phyloP scores from a whole-genome alignment of 2,797 vertebrate species.

The Smutsia gigantea region DNA sequence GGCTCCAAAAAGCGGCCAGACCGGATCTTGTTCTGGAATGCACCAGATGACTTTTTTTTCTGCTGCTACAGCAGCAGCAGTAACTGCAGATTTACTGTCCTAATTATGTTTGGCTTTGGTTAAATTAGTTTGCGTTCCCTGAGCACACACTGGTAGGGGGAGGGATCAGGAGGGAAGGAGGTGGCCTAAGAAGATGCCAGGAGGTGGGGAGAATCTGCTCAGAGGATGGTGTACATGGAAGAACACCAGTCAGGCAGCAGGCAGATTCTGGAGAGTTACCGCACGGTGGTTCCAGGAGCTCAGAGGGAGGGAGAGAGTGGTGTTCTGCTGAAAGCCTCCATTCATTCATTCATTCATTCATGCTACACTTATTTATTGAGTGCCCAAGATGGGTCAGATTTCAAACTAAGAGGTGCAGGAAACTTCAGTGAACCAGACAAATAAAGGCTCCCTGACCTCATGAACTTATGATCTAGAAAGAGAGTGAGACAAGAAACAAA shows the following conservation, averaged over 20 bases:
- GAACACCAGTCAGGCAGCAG: not conserved
- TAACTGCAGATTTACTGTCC: conserved; percentile 76
- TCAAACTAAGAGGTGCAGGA: not conserved
- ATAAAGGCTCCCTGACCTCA: not conserved
- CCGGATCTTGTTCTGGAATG: conserved; percentile 50
- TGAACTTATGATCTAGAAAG: not conserved
- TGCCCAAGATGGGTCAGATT: not conserved
- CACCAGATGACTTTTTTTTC: not conserved
- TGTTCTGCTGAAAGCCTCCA: too few relatives aligned
- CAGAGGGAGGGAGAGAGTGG: not conserved
- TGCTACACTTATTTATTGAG: not conserved
- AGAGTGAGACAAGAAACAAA: not conserved
- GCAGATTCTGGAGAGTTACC: not conserved
- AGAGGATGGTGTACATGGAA: not conserved
- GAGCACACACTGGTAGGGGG: conserved; percentile 59
- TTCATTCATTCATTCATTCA: not conserved
- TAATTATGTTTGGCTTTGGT: conserved; percentile 81
- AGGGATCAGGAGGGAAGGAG: not conserved
- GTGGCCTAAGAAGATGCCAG: conserved; percentile 59
- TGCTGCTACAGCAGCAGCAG: conserved; percentile 23
- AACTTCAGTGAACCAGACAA: not conserved
- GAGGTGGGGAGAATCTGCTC: not conserved
- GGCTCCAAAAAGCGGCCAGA: not conserved
- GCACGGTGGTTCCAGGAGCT: accelerated
- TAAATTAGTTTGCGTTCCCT: conserved; percentile 80